Evolutionary conservation across 2,888 invertebrate genomes (phyloP).

Genomic region (Pandemis corylana): DNA sequence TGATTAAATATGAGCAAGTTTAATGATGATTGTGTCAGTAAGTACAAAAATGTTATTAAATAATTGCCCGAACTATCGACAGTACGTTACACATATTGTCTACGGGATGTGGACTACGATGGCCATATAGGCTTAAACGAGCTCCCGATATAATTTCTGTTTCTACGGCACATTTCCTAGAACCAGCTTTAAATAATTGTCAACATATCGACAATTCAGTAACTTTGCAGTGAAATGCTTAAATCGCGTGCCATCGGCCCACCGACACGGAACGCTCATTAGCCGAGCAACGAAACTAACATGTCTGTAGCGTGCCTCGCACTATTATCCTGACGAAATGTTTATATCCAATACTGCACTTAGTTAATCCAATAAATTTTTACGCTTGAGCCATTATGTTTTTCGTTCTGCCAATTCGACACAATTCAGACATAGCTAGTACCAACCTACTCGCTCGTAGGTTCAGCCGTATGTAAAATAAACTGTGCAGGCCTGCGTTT

Average conservation of each 20-base stretch:
- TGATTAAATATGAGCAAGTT: no score
- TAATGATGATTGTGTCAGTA: no score
- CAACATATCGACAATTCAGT: not conserved
- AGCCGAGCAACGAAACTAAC: slow-evolving; percentile 54
- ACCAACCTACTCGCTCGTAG: not conserved
- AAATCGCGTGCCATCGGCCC: slow-evolving; percentile 36
- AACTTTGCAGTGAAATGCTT: not conserved
- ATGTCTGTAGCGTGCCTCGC: slow-evolving; percentile 55
- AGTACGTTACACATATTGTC: no score
- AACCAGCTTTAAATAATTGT: not conserved
- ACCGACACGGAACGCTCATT: slow-evolving; percentile 48
- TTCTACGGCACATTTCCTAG: not conserved
- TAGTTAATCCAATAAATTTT: slow-evolving; percentile 48
- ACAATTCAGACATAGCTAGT: not conserved
- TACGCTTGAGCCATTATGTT: slow-evolving; percentile 48
- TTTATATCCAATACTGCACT: slow-evolving; percentile 47
- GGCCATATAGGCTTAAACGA: no score
- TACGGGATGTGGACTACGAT: no score
- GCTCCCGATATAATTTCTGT: not conserved
- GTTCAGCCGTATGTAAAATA: not conserved
- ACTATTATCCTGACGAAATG: slow-evolving; percentile 53
- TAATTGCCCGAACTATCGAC: no score
- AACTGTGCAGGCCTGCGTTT: not conserved
- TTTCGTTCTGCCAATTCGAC: slow-evolving; percentile 44
- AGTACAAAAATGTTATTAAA: no score